These are phyloP conservation scores for Tinea trinotella DNA, from an alignment of 2,888 invertebrate genomes.

Conservation along the genomic window DNA sequence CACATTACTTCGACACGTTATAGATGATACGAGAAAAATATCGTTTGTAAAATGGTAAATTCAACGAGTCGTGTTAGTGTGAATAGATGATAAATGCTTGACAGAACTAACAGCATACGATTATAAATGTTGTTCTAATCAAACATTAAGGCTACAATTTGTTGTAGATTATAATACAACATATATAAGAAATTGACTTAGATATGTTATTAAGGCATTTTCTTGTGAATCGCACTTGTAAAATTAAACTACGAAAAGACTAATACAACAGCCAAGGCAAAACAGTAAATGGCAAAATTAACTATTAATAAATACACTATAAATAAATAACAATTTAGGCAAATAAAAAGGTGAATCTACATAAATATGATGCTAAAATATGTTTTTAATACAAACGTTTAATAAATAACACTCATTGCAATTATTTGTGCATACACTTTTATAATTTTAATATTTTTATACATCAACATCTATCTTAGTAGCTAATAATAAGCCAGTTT, in stretches of 20 bases:
- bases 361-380: constrained; percentile 49
- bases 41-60: too few relatives aligned
- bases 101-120: not conserved
- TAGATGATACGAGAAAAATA: too few relatives aligned
- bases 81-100: too few relatives aligned
- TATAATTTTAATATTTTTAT: constrained; percentile 23
- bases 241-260: constrained; percentile 55
- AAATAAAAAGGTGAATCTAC: not conserved
- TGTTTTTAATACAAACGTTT: constrained; percentile 31
- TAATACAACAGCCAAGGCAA: constrained; percentile 69
- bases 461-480: too few relatives aligned
- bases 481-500: too few relatives aligned
- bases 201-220: constrained; percentile 70
- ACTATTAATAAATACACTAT: constrained; percentile 2
- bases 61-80: too few relatives aligned
- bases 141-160: not conserved
- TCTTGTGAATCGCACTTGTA: constrained; percentile 70
- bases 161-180: constrained; percentile 33
- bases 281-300: constrained; percentile 50
- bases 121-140: not conserved
- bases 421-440: constrained; percentile 61
- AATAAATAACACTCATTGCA: constrained; percentile 26
- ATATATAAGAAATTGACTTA: constrained; percentile 62
- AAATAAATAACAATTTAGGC: constrained; percentile 17
- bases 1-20: too few relatives aligned